Base-by-base conservation (phyloP, 1,140 invertebrate genomes). In the Lasioglossum albipes region DNA sequence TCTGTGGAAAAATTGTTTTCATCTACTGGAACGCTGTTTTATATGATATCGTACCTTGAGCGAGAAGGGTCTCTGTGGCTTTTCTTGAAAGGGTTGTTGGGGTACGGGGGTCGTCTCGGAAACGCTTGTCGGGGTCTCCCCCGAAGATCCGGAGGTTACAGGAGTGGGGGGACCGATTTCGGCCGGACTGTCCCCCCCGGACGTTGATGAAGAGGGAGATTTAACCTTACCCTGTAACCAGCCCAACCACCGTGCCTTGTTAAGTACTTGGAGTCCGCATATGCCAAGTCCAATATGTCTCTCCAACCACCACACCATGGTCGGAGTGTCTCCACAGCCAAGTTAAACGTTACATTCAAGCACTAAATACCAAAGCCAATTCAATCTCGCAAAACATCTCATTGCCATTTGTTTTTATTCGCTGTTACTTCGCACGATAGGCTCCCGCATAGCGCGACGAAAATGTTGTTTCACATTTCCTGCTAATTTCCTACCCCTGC, bases 211-310 rank as follows among this genome's bases (percentile, higher is more conserved):
- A 87, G 93, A 94, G 83, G 95, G 94, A 87, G 95, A 94, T 92
- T 95, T 96, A 93, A 95, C 94, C 94, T 95, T 95, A 93, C 94
- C 94, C 95, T 95, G 94, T 91, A 95, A 95, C 93, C 92, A 94
- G 90, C 93, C 93, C 93, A 93, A 93, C 89, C 93, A 93, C 89
- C 90, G 92, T 92, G 91, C 92, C 88, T 89, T 92, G 92, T 93
- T 93, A 93, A 86, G 88, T 91, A 93, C 90, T 92, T 89, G 90
- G 85, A 91, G 79, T 91, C 91, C 91, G 88, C 88, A 71, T 71
- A 78, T 78, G 68, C 68, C 16, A 57, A 89, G 91, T 90, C 91
- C 89, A 71, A 81, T 85, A 81, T 82, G 84, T 82, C 83, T 77
- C 89, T 88, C 75, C 82, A 89, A 89, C 79, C 81, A 85, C 75